These are phyloP conservation scores for Cryptus armator DNA, from an alignment of 2,888 invertebrate species.

Conservation along the genomic window DNA sequence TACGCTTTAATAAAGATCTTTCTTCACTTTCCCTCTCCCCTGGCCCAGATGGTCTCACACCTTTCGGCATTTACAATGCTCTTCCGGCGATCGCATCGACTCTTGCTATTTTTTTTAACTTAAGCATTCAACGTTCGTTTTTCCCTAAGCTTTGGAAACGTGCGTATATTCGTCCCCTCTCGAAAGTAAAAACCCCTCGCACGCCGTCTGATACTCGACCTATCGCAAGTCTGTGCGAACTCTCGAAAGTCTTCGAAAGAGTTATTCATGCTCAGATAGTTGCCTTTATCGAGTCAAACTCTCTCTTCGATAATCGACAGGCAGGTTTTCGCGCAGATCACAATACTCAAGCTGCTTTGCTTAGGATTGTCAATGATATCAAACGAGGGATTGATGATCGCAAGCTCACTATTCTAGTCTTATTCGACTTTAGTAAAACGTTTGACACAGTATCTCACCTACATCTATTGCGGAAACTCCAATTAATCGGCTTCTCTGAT, in stretches of 20 bases:
- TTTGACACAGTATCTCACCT: neutral
- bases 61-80: neutral
- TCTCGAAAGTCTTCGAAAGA: neutral
- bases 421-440: neutral
- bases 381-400: neutral
- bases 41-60: neutral
- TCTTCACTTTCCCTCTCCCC: neutral
- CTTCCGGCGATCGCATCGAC: neutral
- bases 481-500: neutral
- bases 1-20: too few species aligned
- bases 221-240: neutral
- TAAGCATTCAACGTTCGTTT: neutral
- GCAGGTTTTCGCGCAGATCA: neutral
- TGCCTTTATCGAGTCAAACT: neutral
- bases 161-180: neutral
- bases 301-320: neutral
- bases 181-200: neutral
- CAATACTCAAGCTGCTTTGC: constrained; percentile 9
- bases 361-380: neutral
- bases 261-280: neutral
- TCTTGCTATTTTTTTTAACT: neutral
- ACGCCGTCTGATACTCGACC: neutral
- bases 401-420: neutral
- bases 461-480: neutral
- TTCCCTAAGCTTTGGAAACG: neutral